Evolutionary conservation across 2,797 vertebrate genomes (phyloP), one percentile per base, ranked within the genome.

Genomic region (Pipistrellus nathusii): DNA sequence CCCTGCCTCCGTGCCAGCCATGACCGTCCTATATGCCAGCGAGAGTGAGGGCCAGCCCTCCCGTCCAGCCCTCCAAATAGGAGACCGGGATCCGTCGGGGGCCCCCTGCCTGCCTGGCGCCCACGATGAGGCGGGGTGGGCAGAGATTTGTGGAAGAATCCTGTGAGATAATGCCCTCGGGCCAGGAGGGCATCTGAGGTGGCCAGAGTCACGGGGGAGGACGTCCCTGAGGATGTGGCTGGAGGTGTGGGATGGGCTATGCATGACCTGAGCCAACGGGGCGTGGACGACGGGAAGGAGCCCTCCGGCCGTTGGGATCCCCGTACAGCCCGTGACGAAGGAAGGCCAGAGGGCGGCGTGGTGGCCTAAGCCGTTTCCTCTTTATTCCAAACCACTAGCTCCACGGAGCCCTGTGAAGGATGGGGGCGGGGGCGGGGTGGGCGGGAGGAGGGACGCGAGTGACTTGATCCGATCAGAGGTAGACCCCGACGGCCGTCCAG

Each of bases 21-120:
- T 1, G 75, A 11, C 32, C 21, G 81, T 69, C 32, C 18, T 84
- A 41, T n/a, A 13, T 13, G 21, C n/a, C 32, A 82, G 41, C 14
- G 20, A 20, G 55, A 59, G 15, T 11, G 25, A 81, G 38, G 57
- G 38, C n/a, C 11, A 48, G n/a, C 38, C 8, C 64, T 81, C 46
- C 57, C 57, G 38, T 20, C 55, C 4, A 32, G 46, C 18, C 23
- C 3, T 64, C n/a, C 35, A 23, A 11, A 48, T 7, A 66, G 75
- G 25, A 55, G 73, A n/a, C 18, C 21, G 6, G 62, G 86, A 48
- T 27, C 57, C 27, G 5, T 59, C 46, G 30, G 14, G 14, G 66
- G 46, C 44, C 3, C 23, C 55, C 25, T 7, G 23, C 30, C 57
- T 1, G 0, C 14, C 8, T 8, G 27, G 30, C 0, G 2, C 44